Evolutionary conservation across 2,113 vertebrate genomes (phyloP).

Genomic region (Eptesicus fuscus): DNA sequence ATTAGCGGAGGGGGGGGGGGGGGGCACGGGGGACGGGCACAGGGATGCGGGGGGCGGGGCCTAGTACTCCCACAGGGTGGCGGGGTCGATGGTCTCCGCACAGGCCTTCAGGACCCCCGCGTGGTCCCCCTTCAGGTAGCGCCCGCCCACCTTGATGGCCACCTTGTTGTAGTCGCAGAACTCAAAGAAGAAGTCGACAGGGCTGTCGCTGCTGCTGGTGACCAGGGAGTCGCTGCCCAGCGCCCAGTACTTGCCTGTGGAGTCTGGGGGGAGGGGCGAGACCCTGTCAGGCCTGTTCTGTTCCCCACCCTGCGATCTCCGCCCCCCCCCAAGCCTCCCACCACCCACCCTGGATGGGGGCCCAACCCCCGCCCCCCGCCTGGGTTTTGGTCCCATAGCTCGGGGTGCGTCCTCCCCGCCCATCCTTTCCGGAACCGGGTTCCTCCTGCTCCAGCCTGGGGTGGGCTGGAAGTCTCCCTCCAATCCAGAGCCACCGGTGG

Average conservation of each 20-base stretch:
- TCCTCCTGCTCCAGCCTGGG: not conserved
- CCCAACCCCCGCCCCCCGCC: not conserved
- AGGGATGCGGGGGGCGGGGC: not conserved
- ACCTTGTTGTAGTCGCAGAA: slow-evolving; percentile 99
- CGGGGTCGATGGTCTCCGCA: slow-evolving; percentile 89
- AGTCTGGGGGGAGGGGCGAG: slow-evolving; percentile 82
- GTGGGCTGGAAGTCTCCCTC: not conserved
- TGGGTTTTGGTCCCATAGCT: not conserved
- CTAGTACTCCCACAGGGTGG: slow-evolving; percentile 98
- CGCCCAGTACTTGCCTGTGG: slow-evolving; percentile 98
- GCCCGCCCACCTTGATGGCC: slow-evolving; percentile 92
- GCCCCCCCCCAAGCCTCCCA: not conserved
- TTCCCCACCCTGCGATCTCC: accelerated
- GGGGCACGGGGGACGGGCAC: not conserved
- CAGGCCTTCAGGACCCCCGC: slow-evolving; percentile 97
- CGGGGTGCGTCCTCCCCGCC: not conserved
- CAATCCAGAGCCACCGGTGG: not conserved
- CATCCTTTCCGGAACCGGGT: not conserved
- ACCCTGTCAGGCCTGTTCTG: not conserved
- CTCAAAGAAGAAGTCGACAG: slow-evolving; percentile 97
- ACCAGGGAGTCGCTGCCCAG: slow-evolving; percentile 92
- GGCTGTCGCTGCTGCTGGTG: slow-evolving; percentile 94
- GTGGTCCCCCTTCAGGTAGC: slow-evolving; percentile 97
- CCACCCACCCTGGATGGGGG: too few relatives aligned
- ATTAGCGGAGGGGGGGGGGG: not conserved